A percentile compares a stretch with the other conserved stretches of the same genome.
Evolutionary conservation across 2,113 vertebrate species (phyloP).

Genomic region (Cromileptes altivelis): DNA sequence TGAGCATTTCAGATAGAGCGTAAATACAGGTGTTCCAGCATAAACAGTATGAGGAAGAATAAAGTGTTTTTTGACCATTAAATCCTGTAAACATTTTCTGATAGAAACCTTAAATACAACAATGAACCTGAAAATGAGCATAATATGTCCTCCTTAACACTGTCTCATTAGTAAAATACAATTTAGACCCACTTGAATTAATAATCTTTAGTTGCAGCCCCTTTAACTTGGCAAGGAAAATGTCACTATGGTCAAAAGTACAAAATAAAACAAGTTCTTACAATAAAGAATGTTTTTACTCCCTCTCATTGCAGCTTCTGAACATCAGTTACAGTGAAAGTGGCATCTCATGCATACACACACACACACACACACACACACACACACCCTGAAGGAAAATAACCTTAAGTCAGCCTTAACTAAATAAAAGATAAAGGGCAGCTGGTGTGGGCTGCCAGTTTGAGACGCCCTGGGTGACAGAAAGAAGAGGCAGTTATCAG

Average conservation of each 20-base stretch:
- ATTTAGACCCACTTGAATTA: background rate
- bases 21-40: no score
- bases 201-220: background rate
- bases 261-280: background rate
- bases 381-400: background rate
- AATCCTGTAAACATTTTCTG: no score
- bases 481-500: constrained; percentile 27
- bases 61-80: no score
- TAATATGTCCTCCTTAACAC: background rate
- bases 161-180: background rate
- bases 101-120: no score
- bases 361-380: constrained; percentile 15
- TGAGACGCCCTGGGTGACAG: constrained; percentile 16
- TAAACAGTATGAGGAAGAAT: no score
- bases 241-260: background rate
- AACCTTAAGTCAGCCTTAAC: constrained; percentile 25
- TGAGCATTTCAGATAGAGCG: no score
- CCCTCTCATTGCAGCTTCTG: background rate
- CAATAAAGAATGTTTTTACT: background rate
- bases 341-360: background rate
- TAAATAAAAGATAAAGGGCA: constrained; percentile 63
- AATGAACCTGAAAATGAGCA: no score
- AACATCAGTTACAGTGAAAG: background rate
- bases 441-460: constrained; percentile 25
- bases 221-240: background rate